phyloP scores from a whole-genome alignment of 2,888 invertebrate genomes.

The Xestia xanthographa region DNA sequence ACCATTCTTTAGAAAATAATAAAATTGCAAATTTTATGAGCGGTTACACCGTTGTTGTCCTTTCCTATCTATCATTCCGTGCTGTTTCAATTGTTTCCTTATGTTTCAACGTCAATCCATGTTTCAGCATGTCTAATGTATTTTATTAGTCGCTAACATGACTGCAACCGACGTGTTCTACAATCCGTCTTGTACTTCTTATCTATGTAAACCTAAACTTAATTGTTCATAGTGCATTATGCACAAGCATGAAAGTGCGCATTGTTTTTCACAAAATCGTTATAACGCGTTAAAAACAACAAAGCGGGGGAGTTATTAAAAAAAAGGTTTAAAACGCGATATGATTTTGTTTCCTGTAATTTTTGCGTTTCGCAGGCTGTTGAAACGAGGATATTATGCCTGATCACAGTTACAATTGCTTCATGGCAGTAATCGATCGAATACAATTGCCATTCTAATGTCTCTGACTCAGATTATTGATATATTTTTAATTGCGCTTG shows the following conservation, averaged over 20 bases:
- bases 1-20: neutral
- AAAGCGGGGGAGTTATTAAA: slow-evolving; percentile 18
- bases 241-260: slow-evolving; percentile 44
- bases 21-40: too few species aligned
- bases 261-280: slow-evolving; percentile 53
- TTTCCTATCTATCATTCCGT: neutral
- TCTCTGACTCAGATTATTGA: slow-evolving; percentile 29
- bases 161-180: slow-evolving; percentile 51
- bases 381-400: slow-evolving; percentile 32
- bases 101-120: neutral
- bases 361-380: slow-evolving; percentile 31
- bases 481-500: slow-evolving; percentile 37
- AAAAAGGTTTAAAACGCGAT: slow-evolving; percentile 12
- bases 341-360: slow-evolving; percentile 21
- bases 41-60: neutral
- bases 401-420: slow-evolving; percentile 30
- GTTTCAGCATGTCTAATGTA: slow-evolving; percentile 18
- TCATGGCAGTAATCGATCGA: slow-evolving; percentile 37
- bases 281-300: slow-evolving; percentile 13
- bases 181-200: slow-evolving; percentile 42
- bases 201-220: slow-evolving; percentile 50
- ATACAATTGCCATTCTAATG: slow-evolving; percentile 41
- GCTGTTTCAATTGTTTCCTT: slow-evolving; percentile 11
- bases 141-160: slow-evolving; percentile 14
- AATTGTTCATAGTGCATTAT: slow-evolving; percentile 50